Evolutionary conservation across 1,140 invertebrate genomes (phyloP), one percentile per base, ranked within the genome.

Genomic region (Dufourea novaeangliae): DNA sequence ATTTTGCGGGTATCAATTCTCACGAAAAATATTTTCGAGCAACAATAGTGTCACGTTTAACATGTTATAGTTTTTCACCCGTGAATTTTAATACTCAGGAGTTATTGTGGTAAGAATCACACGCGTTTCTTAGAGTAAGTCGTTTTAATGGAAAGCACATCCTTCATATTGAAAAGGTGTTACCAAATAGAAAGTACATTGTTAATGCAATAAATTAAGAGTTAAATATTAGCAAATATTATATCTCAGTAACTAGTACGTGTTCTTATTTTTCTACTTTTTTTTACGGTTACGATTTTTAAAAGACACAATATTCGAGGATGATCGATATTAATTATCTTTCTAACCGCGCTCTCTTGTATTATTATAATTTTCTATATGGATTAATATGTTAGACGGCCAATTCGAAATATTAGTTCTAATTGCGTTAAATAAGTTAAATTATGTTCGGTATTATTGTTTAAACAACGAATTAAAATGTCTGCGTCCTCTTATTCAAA

Each of bases 101-200:
- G 72, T 69, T 83, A 76, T 56, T 76, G 59, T 62, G 34, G 32
- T 52, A 74, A 62, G 66, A 79, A 83, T 37, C n/a, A 50, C 56
- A 62, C 72, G 39, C 59, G 56, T 73, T 79, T 67, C n/a, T 64
- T 81, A 80, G 39, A 46, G 0, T 82, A 84, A 75, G 75, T 29
- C 79, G 69, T 72, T 76, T 77, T 69, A 66, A 64, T 29, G 41
- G 64, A 57, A 17, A 75, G 39, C 57, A 74, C 69, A 80, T 68
- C 14, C 50, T 78, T 75, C 79, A 52, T 39, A 34, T 59, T 6
- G 61, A 75, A 62, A 73, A 75, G 73, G 62, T 66, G 20, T 79
- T 81, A 84, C 86, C 86, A 88, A 88, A 88, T 87, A 85, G 46
- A 80, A 74, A 54, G 62, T 78, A 68, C 72, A 69, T 69, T 27